phyloP scores from a whole-genome alignment of 2,113 vertebrate genomes.

The Hypanus sabinus region DNA sequence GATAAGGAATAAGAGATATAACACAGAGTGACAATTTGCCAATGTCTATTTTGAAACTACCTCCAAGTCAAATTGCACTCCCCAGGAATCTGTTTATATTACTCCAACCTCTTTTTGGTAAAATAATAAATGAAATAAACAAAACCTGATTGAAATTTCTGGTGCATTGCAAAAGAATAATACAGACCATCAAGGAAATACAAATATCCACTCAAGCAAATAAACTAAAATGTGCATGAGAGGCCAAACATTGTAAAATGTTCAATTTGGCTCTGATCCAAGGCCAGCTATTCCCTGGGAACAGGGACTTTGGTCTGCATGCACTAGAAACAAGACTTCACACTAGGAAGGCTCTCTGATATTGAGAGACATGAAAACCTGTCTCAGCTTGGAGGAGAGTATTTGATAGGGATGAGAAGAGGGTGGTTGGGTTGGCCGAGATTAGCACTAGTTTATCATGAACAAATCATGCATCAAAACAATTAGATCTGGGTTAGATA shows the following conservation, averaged over 20 bases:
- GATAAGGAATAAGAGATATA: neutral
- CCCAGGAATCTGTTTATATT: neutral
- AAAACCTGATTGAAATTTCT: neutral
- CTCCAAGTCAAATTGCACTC: neutral
- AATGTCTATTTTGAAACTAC: neutral
- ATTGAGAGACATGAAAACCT: no score
- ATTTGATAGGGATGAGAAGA: no score
- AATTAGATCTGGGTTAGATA: no score
- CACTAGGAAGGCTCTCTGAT: no score
- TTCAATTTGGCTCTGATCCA: neutral
- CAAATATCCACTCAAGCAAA: neutral
- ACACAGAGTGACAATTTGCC: neutral
- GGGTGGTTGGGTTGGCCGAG: no score
- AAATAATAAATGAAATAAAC: neutral
- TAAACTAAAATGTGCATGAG: neutral
- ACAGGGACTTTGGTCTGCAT: no score
- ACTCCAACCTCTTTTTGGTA: neutral
- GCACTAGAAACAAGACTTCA: no score
- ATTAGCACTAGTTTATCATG: no score
- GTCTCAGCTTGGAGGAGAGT: no score
- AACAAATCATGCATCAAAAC: no score
- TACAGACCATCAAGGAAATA: neutral
- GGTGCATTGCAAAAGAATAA: neutral
- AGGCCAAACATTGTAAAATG: neutral
- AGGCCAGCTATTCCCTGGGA: neutral